Percentiles rank a stretch among this genome's conserved stretches.
Evolutionary conservation across 2,888 invertebrate genomes (phyloP).

Genomic region (Agonopterix subpropinquella): DNA sequence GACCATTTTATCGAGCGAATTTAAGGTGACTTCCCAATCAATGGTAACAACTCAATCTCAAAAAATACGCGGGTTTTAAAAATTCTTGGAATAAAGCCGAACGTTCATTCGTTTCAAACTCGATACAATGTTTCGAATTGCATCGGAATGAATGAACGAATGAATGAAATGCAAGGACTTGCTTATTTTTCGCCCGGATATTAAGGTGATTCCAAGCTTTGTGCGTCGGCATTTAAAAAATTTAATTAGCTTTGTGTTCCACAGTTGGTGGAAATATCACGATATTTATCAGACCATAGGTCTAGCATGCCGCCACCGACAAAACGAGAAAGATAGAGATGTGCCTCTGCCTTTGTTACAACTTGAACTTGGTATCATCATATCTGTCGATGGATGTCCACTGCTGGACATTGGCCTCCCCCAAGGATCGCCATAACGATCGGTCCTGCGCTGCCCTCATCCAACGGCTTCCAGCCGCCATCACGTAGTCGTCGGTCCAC

Average conservation of each 20-base stretch:
- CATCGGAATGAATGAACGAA: slow-evolving; percentile 23
- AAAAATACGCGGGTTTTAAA: slow-evolving; percentile 8
- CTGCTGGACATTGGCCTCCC: too few species aligned
- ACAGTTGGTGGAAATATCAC: not conserved
- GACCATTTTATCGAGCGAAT: not conserved
- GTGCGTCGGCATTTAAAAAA: not conserved
- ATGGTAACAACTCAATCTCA: slow-evolving; percentile 1
- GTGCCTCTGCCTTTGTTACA: too few species aligned
- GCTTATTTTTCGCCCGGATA: slow-evolving; percentile 34
- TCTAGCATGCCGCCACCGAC: too few species aligned
- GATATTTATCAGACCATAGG: too few species aligned
- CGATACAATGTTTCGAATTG: slow-evolving; percentile 18
- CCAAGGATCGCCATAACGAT: too few species aligned
- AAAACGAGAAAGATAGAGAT: too few species aligned
- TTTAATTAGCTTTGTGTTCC: not conserved
- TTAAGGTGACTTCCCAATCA: not conserved
- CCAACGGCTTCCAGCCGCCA: too few species aligned
- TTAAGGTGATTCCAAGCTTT: slow-evolving; percentile 20
- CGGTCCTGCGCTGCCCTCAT: too few species aligned
- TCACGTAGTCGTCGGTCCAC: too few species aligned
- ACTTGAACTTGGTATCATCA: too few species aligned
- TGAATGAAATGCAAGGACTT: slow-evolving; percentile 38
- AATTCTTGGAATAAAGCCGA: slow-evolving; percentile 20
- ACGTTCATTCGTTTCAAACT: slow-evolving; percentile 21
- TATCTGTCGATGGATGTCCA: too few species aligned